phyloP scores from a whole-genome alignment of 2,888 invertebrate species.

The Cephus pulcher region DNA sequence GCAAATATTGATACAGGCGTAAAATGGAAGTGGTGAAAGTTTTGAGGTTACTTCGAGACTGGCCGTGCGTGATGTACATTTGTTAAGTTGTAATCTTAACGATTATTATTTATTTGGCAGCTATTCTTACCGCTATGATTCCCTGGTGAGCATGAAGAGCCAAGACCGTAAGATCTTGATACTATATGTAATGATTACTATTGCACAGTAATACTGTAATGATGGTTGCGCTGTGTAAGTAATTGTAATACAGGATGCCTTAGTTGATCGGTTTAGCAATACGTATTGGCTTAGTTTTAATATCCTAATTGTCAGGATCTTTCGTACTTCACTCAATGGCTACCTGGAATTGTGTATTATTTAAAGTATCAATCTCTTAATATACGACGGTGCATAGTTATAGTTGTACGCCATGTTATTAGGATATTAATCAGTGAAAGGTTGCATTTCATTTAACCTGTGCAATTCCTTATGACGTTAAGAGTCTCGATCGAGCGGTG shows the following conservation, averaged over 20 bases:
- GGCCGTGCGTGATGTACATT: conserved; percentile 27
- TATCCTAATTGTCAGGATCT: conserved; percentile 3
- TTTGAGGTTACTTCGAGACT: conserved; percentile 23
- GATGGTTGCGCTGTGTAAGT: neutral
- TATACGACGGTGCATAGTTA: conserved; percentile 28
- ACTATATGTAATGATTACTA: neutral
- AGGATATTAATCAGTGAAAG: conserved; percentile 25
- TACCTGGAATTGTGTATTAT: conserved; percentile 7
- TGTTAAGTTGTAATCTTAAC: conserved; percentile 23
- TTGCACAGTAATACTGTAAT: neutral
- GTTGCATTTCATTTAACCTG: conserved; percentile 26
- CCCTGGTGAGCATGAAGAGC: neutral
- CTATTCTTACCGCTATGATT: conserved; percentile 13
- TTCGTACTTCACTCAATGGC: neutral
- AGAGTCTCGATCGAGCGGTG: conserved; percentile 14
- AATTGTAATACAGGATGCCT: neutral
- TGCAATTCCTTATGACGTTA: conserved; percentile 27
- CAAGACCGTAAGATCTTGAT: neutral
- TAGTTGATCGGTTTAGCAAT: neutral
- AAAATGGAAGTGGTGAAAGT: conserved; percentile 8
- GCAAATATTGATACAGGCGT: neutral
- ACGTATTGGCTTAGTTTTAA: neutral
- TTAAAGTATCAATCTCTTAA: conserved; percentile 7
- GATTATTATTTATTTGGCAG: conserved; percentile 31
- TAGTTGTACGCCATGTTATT: conserved; percentile 27